Evolutionary conservation across 2,888 invertebrate genomes (phyloP).

Genomic region (Drosophila nr. perissopoda): DNA sequence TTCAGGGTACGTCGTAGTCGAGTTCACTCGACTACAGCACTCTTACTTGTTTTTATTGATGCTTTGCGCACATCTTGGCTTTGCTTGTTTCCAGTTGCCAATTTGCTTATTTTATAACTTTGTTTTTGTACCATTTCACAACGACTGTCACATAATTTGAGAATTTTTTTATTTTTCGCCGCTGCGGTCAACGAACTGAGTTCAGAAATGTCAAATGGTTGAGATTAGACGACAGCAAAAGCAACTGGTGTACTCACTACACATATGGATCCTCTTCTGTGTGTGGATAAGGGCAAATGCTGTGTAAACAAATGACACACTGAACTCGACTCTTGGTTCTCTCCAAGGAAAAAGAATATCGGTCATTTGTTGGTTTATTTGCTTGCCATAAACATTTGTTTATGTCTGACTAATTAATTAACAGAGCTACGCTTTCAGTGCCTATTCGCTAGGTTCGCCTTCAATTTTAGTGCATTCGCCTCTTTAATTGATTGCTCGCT

Average conservation of each 20-base stretch:
- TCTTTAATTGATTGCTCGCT: slow-evolving; percentile 45
- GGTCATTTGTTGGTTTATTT: slow-evolving; percentile 26
- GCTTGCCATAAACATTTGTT: slow-evolving; percentile 47
- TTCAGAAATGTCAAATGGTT: slow-evolving; percentile 16
- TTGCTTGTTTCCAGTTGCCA: slow-evolving; percentile 29
- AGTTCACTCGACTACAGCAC: too few species aligned
- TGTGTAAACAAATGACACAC: slow-evolving; percentile 26
- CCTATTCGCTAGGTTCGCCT: background rate
- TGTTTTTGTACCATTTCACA: slow-evolving; percentile 68
- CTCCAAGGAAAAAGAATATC: background rate
- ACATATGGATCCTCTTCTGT: slow-evolving; percentile 26
- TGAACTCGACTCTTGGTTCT: background rate
- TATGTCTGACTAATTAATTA: slow-evolving; percentile 53
- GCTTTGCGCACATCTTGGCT: slow-evolving; percentile 25
- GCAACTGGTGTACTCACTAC: slow-evolving; percentile 45
- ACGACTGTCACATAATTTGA: slow-evolving; percentile 66
- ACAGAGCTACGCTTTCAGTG: slow-evolving; percentile 8
- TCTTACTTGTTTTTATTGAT: slow-evolving; percentile 16
- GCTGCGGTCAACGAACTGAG: slow-evolving; percentile 60
- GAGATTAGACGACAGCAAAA: slow-evolving; percentile 34
- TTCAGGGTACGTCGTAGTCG: too few species aligned
- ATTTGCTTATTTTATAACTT: slow-evolving; percentile 67
- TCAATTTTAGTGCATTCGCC: slow-evolving; percentile 31
- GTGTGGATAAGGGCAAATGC: slow-evolving; percentile 2
- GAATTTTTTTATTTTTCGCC: slow-evolving; percentile 25